A percentile compares a stretch with the other conserved stretches of the same genome.
Evolutionary conservation across 2,888 invertebrate genomes (phyloP).

Genomic region (Hypena proboscidalis): DNA sequence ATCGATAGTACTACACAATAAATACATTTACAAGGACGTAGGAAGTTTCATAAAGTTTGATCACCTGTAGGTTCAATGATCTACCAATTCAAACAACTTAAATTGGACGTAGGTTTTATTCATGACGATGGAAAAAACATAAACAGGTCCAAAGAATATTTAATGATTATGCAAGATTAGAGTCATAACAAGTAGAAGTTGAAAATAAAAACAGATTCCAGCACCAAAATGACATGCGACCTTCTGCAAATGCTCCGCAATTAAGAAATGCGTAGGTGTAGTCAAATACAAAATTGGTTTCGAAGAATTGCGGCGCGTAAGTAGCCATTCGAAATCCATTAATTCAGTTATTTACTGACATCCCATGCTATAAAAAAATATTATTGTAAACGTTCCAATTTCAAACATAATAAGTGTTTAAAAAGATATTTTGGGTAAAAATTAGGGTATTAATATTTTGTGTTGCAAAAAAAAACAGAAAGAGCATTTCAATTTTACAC

Average conservation of each 20-base stretch:
- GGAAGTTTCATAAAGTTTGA: constrained; percentile 50
- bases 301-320: constrained; percentile 68
- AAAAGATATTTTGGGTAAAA: too few species aligned
- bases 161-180: background rate
- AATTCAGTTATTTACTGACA: constrained; percentile 60
- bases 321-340: constrained; percentile 65
- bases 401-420: constrained; percentile 17
- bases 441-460: constrained; percentile 3
- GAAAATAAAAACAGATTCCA: constrained; percentile 16
- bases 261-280: constrained; percentile 70
- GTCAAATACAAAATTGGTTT: constrained; percentile 76
- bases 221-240: constrained; percentile 52
- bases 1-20: background rate
- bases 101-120: constrained; percentile 12
- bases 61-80: constrained; percentile 61
- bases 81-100: constrained; percentile 42
- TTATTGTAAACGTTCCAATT: constrained; percentile 26
- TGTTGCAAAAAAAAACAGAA: constrained; percentile 7
- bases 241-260: constrained; percentile 61
- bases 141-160: constrained; percentile 3
- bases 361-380: constrained; percentile 42
- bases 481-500: constrained; percentile 17
- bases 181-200: background rate
- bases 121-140: constrained; percentile 4
- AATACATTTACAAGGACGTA: constrained; percentile 42